A percentile compares a stretch with the other conserved stretches of the same genome.
Evolutionary conservation across 30 jellyfish, hydroid and myxozoan species (phyloP).

Genomic region (Hydractinia symbiolongicarpus): DNA sequence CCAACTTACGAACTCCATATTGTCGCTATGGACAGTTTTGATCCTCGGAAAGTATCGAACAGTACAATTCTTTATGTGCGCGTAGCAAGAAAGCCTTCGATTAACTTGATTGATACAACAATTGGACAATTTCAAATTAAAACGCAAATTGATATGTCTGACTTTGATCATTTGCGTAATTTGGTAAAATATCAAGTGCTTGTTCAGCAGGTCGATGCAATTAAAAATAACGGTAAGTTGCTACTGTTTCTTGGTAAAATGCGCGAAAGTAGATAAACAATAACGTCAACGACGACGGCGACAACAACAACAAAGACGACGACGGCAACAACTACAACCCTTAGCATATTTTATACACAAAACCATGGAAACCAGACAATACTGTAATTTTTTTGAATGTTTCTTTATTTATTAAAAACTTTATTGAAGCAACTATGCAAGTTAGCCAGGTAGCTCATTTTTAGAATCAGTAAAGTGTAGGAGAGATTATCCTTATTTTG

Average conservation of each 20-base stretch:
- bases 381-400: too few relatives aligned
- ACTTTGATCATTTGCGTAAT: conserved; percentile 32
- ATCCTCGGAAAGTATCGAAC: conserved; percentile 58
- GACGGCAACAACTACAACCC: too few relatives aligned
- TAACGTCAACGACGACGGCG: neutral
- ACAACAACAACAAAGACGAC: neutral
- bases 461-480: too few relatives aligned
- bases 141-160: conserved; percentile 44
- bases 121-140: conserved; percentile 53
- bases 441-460: too few relatives aligned
- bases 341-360: too few relatives aligned
- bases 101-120: conserved; percentile 21
- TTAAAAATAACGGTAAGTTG: conserved; percentile 48
- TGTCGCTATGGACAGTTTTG: conserved; percentile 62
- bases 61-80: conserved; percentile 34
- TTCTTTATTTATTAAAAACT: too few relatives aligned
- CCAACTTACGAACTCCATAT: conserved; percentile 37
- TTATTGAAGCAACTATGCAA: too few relatives aligned
- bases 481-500: too few relatives aligned
- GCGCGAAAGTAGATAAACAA: neutral
- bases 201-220: conserved; percentile 60
- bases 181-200: conserved; percentile 39
- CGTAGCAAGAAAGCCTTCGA: conserved; percentile 48
- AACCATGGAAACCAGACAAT: too few relatives aligned
- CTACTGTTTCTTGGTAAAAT: neutral